Evolutionary conservation across 2,797 vertebrate genomes (phyloP).

Genomic region (Arnoldichthys spilopterus): DNA sequence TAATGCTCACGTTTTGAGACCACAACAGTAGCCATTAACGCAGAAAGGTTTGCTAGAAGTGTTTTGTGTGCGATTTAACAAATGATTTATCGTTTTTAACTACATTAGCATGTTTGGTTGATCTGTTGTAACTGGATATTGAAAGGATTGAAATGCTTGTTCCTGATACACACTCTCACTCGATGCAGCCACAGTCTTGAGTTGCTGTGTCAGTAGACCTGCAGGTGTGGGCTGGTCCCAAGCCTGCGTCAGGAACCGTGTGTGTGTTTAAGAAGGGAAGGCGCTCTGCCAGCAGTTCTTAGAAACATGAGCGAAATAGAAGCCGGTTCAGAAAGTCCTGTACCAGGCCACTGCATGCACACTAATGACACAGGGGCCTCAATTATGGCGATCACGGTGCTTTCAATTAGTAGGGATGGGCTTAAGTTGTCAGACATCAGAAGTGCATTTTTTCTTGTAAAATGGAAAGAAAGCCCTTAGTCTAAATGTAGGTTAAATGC

Average conservation of each 20-base stretch:
- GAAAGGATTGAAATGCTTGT: background rate
- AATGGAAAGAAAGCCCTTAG: background rate
- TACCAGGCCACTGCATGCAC: constrained; percentile 10
- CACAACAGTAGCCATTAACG: too few species aligned
- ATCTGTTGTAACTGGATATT: background rate
- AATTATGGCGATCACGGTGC: background rate
- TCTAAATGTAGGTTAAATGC: constrained; percentile 16
- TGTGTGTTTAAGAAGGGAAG: constrained; percentile 64
- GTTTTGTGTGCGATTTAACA: too few species aligned
- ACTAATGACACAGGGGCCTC: constrained; percentile 12
- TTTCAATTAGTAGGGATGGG: background rate
- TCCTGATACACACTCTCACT: background rate
- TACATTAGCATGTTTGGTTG: background rate
- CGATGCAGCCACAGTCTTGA: constrained; percentile 12
- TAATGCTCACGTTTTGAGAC: too few species aligned
- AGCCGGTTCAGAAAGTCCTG: constrained; percentile 9
- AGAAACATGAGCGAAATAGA: constrained; percentile 60
- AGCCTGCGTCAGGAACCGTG: constrained; percentile 62
- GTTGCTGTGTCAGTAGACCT: constrained; percentile 47
- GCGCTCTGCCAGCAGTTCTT: constrained; percentile 69
- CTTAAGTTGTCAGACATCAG: background rate
- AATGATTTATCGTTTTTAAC: background rate
- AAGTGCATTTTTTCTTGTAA: background rate
- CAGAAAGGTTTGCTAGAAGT: too few species aligned
- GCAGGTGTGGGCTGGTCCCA: constrained; percentile 66